Base-by-base conservation (phyloP, 2,797 vertebrate genomes). In the Tadarida brasiliensis region DNA sequence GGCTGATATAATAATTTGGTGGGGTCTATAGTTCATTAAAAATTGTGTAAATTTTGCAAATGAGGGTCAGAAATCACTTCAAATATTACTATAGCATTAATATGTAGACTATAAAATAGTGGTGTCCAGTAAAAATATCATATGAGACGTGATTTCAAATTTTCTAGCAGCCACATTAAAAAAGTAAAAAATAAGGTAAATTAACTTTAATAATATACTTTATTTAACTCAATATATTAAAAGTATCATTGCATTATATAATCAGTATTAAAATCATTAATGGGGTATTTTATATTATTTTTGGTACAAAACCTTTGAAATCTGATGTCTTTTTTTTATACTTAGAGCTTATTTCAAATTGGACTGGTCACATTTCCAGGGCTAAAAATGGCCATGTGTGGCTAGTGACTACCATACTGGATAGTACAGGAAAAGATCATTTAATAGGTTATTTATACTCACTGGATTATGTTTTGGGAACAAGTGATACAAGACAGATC, bases 131-230 rank as follows among this genome's bases (percentile, higher is more conserved):
- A 68, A 20, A 71, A 78, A 24, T 86, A 33, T 49, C 39, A 68
- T 57, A 54, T 47, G 57, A 73, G 11, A 73, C 20, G 0, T 68
- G 49, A 80, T 57, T 94, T 87, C 24, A 51, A 14, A 22, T 68
- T 74, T 87, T 94, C 70, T 57, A 91, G 28, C 54, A 70, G 33
- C 9, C 20, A 81, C 22, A 68, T 74, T 87, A 51, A 86, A 76
- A 67, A 88, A 73, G 4, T 7, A 30, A 35, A 56, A 87, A 54
- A 24, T 33, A n/a, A 51, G 28, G 26, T 68, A 73, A 94, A 24
- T 76, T 81, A 85, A 77, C 67, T 87, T 90, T 74, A 70, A 39
- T 49, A 77, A 78, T 89, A n/a, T 26, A 11, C 11, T 82, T 80
- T 77, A 77, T 67, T 88, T 80, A 78, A 54, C 10, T 22, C 9